These are phyloP conservation scores for Cacoxenus indagator DNA, from an alignment of 2,888 invertebrate genomes.

Conservation along the genomic window DNA sequence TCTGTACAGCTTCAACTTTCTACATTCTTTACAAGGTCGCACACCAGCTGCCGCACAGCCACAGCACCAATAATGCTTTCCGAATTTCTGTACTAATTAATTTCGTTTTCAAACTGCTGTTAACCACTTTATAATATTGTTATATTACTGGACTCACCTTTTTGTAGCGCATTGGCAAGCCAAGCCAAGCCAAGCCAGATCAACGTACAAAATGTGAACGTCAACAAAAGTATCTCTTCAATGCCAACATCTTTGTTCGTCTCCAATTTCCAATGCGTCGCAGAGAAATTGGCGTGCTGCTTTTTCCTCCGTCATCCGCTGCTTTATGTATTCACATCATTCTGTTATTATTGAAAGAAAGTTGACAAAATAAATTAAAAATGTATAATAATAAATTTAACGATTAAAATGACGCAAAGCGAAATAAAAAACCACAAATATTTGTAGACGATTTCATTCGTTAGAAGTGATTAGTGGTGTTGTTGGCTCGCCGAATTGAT, in stretches of 20 bases:
- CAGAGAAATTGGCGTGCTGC: not conserved
- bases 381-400: conserved; percentile 17
- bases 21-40: too few relatives aligned
- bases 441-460: not conserved
- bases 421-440: not conserved
- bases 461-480: not conserved
- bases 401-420: conserved; percentile 12
- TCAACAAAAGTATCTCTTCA: not conserved
- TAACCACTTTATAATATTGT: too few relatives aligned
- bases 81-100: too few relatives aligned
- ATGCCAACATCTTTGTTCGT: not conserved
- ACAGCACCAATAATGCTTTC: too few relatives aligned
- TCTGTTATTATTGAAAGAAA: conserved; percentile 6
- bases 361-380: conserved; percentile 14
- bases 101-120: too few relatives aligned
- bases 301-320: not conserved
- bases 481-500: not conserved
- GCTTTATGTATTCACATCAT: not conserved
- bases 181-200: not conserved
- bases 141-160: too few relatives aligned
- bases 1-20: too few relatives aligned
- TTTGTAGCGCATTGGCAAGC: too few relatives aligned
- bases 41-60: too few relatives aligned
- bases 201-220: not conserved
- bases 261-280: not conserved